Evolutionary conservation across 2,113 vertebrate genomes (phyloP), one percentile per base, ranked within the genome.

Genomic region (Hippocampus guttulatus): DNA sequence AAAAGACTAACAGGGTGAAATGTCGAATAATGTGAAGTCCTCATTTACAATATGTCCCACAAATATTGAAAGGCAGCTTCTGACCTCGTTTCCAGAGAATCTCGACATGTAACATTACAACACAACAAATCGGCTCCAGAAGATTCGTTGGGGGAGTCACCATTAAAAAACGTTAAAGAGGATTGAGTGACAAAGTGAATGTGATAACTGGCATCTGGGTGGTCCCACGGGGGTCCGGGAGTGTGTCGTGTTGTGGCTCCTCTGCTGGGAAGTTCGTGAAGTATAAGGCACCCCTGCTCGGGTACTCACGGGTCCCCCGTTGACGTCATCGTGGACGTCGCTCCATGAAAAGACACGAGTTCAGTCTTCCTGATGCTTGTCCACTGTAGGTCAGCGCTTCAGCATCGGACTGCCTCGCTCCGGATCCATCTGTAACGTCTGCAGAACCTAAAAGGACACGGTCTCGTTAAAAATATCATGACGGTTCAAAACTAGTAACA

Each of bases 361-460:
- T 65, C 63, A 23, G 10, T 49, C 23, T 51, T 49, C 14, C 47
- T 18, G 47, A 15, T 49, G 47, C 20, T 6, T 52, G 20, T 52
- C 20, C 18, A 21, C 21, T 20, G 16, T 3, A 21, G 10, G 61
- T 94, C 91, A 98, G 86, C 70, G 95, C 77, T 93, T 93, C 78
- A 93, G 92, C 9, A 92, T 92, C 2, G 93, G 96, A 82, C 95
- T 96, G 78, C 93, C 92, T 79, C 87, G 92, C 71, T 96, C 95
- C 89, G 76, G 84, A 8, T 95, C 94, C 73, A 94, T 98, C 92
- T 96, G 96, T 77, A 98, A 76, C 10, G 93, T 89, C 76, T 94
- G 90, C 78, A 98, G 91, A 58, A 98, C 93, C 96, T 98, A 78
- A 27, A 75, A 52, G 68, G 69, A 81, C 3, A 20, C 58, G 3